Conservation (phyloP, 2,888 invertebrate species). For the Lepetodrilus schrolli region DNA sequence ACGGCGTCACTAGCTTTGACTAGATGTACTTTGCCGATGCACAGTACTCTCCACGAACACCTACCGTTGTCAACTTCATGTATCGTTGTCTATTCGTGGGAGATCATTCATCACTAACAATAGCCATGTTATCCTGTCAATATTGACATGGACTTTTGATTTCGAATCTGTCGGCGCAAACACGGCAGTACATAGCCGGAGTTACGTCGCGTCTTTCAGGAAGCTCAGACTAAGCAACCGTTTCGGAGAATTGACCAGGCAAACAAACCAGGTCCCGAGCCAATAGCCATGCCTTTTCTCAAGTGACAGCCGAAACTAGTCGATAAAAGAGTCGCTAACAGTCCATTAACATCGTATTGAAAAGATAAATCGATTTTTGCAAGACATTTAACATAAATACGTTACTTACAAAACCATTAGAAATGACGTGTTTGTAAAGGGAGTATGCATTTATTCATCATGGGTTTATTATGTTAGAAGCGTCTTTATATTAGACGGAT, state of each 20-base stretch:
- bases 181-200: neutral
- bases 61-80: neutral
- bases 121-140: neutral
- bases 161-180: constrained; percentile 8
- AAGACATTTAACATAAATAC: constrained; percentile 26
- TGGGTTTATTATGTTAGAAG: constrained; percentile 12
- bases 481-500: constrained; percentile 16
- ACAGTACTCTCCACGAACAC: too few relatives aligned
- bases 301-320: constrained; percentile 25
- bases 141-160: constrained; percentile 11
- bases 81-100: constrained; percentile 15
- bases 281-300: constrained; percentile 25
- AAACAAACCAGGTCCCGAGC: constrained; percentile 1
- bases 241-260: neutral
- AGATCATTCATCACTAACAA: constrained; percentile 9
- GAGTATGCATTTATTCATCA: constrained; percentile 25
- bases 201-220: neutral
- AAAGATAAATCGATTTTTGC: constrained; percentile 24
- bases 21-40: neutral
- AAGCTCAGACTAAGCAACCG: neutral
- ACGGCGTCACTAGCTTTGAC: neutral
- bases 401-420: constrained; percentile 25
- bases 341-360: constrained; percentile 22
- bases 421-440: constrained; percentile 1
- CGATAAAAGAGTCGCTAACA: constrained; percentile 27